Evolutionary conservation across 2,797 vertebrate genomes (phyloP), one percentile per base, ranked within the genome.

Genomic region (Trematomus bernacchii): DNA sequence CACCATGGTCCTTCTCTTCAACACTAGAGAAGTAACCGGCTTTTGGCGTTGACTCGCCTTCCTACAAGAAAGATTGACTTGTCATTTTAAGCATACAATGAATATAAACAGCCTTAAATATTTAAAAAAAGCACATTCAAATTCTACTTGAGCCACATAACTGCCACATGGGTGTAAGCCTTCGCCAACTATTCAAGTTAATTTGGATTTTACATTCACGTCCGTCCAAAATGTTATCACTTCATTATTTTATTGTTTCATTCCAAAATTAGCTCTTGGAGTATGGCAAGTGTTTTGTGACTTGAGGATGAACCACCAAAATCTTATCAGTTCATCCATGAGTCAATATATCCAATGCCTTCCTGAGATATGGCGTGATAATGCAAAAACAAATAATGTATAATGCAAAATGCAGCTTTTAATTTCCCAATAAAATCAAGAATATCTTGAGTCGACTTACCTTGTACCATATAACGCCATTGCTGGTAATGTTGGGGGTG

Each of bases 401-500:
- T 27, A 23, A 27, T 14, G 8, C 1, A 52, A 27, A 23, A 27
- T 7, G 4, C 0, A 37, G 18, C 16, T 37, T 43, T 8, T 12
- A 7, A 51, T n/a, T 46, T 2, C 10, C n/a, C 30, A 51, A 5
- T 10, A n/a, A 44, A 19, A 63, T 42, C 0, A 52, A 10, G 18
- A 37, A n/a, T 74, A 11, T 11, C 19, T 48, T 10, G 11, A 54
- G 3, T 63, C 63, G 61, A 48, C 21, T 40, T 77, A 93, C 93
- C 91, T 92, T 93, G 54, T 58, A 46, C 90, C 93, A 93, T 10
- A 5, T 57, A 2, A 47, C 27, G 18, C 1, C 14, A 0, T 3
- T 65, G 3, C 7, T 55, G 40, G 53, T 83, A 0, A 89, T 68
- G 9, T 73, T 33, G 0, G 5, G 43, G 14, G 0, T 66, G 9